Percentiles rank a stretch among this genome's conserved stretches.
phyloP scores from a whole-genome alignment of 2,888 invertebrate species.

The Dicranocentrus wangi region DNA sequence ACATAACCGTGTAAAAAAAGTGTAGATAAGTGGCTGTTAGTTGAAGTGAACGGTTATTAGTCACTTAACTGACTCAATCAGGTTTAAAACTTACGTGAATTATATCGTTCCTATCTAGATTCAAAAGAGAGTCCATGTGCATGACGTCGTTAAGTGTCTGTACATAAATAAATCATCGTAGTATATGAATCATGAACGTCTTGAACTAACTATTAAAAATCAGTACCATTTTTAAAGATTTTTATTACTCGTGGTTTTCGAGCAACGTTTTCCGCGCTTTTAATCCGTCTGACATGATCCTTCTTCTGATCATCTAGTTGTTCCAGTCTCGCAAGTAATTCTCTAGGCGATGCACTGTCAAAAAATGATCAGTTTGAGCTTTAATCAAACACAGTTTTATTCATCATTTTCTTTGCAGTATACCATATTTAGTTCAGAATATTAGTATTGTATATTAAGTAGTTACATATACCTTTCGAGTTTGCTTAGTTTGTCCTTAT shows the following conservation, averaged over 20 bases:
- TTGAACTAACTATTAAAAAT: no score
- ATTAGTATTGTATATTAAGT: no score
- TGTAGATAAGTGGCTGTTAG: no score
- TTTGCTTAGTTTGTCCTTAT: constrained; percentile 84
- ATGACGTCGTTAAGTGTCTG: constrained; percentile 81
- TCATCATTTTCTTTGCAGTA: no score
- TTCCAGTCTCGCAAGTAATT: constrained; percentile 77
- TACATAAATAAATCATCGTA: constrained; percentile 59
- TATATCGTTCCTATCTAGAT: constrained; percentile 84
- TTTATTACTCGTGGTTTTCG: constrained; percentile 36
- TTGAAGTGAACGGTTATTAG: no score
- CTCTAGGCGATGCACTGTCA: constrained; percentile 81
- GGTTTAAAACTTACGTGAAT: constrained; percentile 74
- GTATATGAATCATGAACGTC: no score
- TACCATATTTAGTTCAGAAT: no score
- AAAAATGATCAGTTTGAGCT: constrained; percentile 2
- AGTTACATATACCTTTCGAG: constrained; percentile 79
- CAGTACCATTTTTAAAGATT: constrained; percentile 5
- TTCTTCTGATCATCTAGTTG: constrained; percentile 56
- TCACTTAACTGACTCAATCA: no score
- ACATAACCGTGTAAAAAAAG: no score
- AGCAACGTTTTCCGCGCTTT: constrained; percentile 40
- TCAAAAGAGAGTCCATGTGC: constrained; percentile 84
- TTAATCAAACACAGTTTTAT: no score
- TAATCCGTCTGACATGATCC: constrained; percentile 31